Percentiles rank a stretch among this genome's conserved stretches.
Conservation (phyloP, 2,113 vertebrate species). For the Arenaria interpres region DNA sequence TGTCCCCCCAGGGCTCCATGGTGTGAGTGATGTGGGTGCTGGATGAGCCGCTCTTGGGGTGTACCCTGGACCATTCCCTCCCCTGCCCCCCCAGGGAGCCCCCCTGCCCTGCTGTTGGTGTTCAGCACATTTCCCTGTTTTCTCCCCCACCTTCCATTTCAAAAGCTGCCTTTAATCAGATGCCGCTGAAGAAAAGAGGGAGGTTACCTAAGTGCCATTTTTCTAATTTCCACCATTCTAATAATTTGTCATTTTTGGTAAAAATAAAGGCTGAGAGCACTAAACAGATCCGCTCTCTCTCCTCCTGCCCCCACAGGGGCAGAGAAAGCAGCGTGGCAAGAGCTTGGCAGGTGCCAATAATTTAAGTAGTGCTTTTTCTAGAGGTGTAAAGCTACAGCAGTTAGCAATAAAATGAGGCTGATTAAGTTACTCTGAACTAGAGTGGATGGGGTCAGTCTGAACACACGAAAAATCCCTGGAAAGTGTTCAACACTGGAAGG, state of each 20-base stretch:
- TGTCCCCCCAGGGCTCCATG: accelerated
- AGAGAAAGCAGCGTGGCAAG: not conserved
- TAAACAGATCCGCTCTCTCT: conserved; percentile 17
- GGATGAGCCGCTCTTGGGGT: accelerated
- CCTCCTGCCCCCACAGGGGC: not conserved
- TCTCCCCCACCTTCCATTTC: not conserved
- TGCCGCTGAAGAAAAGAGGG: not conserved
- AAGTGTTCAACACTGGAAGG: not conserved
- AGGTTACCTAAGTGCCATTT: conserved; percentile 21
- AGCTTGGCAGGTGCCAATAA: conserved; percentile 32
- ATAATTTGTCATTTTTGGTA: conserved; percentile 31
- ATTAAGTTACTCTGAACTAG: not conserved
- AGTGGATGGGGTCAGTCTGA: conserved; percentile 21
- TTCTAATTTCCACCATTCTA: conserved; percentile 32
- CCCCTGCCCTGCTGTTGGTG: accelerated
- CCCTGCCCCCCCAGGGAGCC: not conserved
- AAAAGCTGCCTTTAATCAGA: not conserved
- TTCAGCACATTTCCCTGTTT: not conserved
- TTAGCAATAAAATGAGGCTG: not conserved
- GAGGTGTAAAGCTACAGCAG: conserved; percentile 24
- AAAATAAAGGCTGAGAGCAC: not conserved
- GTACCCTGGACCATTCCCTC: accelerated
- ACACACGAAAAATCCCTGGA: not conserved
- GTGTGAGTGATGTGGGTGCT: accelerated
- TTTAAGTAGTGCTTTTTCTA: not conserved